Base-by-base conservation (phyloP, 2,797 vertebrate genomes). In the Coccyzus lansbergi region DNA sequence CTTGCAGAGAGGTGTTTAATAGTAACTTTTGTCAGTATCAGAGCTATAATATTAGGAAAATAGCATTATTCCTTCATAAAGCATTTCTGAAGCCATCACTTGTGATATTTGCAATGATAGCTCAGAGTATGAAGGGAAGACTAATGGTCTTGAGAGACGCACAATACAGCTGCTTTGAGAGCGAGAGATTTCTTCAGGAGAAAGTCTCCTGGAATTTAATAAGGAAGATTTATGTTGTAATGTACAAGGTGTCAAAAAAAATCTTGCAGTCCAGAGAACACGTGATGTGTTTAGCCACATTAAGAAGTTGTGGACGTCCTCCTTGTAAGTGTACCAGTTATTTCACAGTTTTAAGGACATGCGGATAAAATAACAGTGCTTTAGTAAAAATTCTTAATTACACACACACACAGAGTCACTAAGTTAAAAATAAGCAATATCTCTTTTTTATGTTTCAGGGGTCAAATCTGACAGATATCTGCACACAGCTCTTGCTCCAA, bases 401-500 rank as follows among this genome's bases (percentile, higher is more conserved):
- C 42, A 44, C 11, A 2, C 46, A 58, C 24, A 51, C 13, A 76
- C 46, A 38, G n/a, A n/a, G n/a, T n/a, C 38, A 71, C n/a, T 24
- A 55, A 34, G 10, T 62, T 56, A 34, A 48, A 86, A 93, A 33
- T 78, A 72, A 87, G 52, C 8, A 60, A 60, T 62, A 34, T 71
- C 13, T 67, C 11, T 5, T 78, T 82, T 26, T 72, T 78, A 4
- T 84, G 42, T 92, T 86, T 77, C 96, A 99, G 99, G 99, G 99
- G 62, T 99, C 99, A 81, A 99, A 99, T 97, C 97, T 99, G 92
- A 99, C 99, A 1, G 99, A 99, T 95, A 99, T 99, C 97, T 99
- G 99, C 95, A 99, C 99, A 14, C 98, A 99, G 95, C 97, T 99
- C 74, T 98, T 99, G 69, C 98, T 99, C 21, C 98, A 99, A 78